A percentile compares a stretch with the other conserved stretches of the same genome.
These are phyloP conservation scores for Channallabes apus DNA, from an alignment of 2,797 vertebrate genomes.

Conservation along the genomic window DNA sequence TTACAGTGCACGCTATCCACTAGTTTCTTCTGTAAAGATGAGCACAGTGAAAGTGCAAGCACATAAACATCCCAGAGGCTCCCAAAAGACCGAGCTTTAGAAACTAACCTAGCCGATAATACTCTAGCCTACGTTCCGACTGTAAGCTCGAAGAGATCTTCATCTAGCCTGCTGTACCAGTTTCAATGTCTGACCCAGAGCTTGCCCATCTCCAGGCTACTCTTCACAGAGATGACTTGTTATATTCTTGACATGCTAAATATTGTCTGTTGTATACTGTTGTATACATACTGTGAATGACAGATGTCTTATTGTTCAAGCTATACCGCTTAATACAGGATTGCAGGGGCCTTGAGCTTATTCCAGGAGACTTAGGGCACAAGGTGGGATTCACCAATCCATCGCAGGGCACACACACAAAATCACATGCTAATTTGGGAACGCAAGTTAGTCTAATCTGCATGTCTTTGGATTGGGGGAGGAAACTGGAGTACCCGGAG, in stretches of 20 bases:
- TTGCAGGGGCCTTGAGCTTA: too few relatives aligned
- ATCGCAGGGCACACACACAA: too few relatives aligned
- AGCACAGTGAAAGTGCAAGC: not conserved
- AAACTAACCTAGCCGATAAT: slow-evolving; percentile 9
- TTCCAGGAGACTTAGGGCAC: too few relatives aligned
- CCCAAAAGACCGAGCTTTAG: not conserved
- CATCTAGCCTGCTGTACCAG: slow-evolving; percentile 17
- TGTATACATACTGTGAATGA: not conserved
- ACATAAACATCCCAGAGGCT: slow-evolving; percentile 20
- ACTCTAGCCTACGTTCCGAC: not conserved
- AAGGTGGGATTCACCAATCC: too few relatives aligned
- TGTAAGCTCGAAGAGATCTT: not conserved
- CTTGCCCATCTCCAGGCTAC: slow-evolving; percentile 12
- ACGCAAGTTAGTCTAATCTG: too few relatives aligned
- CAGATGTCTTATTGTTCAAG: not conserved
- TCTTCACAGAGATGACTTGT: slow-evolving; percentile 7
- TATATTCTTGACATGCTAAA: not conserved
- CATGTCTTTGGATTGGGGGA: too few relatives aligned
- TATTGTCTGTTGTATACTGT: not conserved
- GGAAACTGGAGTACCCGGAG: too few relatives aligned
- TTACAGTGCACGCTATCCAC: not conserved
- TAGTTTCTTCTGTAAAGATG: not conserved
- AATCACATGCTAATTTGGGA: too few relatives aligned
- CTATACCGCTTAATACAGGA: not conserved
- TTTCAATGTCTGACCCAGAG: not conserved